Conservation (phyloP, 2,888 invertebrate genomes). For the Ischnus inquisitorius region DNA sequence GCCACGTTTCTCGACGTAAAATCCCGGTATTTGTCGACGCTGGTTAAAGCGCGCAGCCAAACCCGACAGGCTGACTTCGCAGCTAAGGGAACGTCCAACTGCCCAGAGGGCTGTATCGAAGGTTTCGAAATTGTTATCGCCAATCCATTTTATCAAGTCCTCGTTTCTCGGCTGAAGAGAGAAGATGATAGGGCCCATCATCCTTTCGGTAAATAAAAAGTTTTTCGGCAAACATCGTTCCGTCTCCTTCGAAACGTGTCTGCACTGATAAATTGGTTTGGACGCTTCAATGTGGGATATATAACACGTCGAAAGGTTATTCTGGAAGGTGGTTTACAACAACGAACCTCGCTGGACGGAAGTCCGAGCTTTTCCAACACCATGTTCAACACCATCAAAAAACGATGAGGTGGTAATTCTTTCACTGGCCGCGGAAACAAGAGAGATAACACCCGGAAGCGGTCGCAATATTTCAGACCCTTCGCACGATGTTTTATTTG, state of each 20-base stretch:
- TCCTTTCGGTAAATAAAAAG: not conserved
- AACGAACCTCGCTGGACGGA: conserved; percentile 8
- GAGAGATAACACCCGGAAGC: not conserved
- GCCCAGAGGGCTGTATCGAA: not conserved
- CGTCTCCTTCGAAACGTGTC: not conserved
- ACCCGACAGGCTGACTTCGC: conserved; percentile 20
- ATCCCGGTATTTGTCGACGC: conserved; percentile 28
- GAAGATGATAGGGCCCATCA: conserved; percentile 24
- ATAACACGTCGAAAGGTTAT: conserved; percentile 32
- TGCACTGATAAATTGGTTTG: not conserved
- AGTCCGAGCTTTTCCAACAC: conserved; percentile 10
- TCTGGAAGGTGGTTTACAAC: conserved; percentile 26
- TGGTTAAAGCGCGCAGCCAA: conserved; percentile 29
- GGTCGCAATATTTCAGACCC: conserved; percentile 12
- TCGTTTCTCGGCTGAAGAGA: not conserved
- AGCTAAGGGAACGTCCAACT: not conserved
- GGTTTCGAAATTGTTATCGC: not conserved
- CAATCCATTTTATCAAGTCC: not conserved
- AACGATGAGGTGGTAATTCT: conserved; percentile 40
- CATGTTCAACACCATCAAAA: not conserved
- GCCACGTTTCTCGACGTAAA: conserved; percentile 14
- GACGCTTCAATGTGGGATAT: not conserved
- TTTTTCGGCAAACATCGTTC: conserved; percentile 9
- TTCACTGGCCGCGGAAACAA: conserved; percentile 28
- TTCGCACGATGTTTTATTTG: conserved; percentile 35